Conservation (phyloP, 2,113 vertebrate species). For the Notarius lentiginosus region DNA sequence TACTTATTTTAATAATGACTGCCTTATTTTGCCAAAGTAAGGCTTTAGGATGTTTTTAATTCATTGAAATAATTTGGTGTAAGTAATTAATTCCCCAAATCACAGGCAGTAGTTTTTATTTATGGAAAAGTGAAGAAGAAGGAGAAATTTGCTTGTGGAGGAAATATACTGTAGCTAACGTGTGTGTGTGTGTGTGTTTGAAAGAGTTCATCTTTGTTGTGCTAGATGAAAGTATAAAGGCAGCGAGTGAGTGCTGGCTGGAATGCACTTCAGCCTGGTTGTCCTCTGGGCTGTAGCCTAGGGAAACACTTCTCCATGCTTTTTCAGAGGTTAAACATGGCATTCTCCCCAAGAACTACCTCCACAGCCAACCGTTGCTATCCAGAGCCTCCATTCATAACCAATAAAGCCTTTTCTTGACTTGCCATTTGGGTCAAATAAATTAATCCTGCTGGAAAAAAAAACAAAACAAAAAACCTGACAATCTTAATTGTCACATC, state of each 20-base stretch:
- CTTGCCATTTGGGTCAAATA: neutral
- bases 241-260: slow-evolving; percentile 52
- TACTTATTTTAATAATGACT: neutral
- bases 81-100: neutral
- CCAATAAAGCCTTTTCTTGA: neutral
- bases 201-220: slow-evolving; percentile 51
- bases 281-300: slow-evolving; percentile 58
- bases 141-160: neutral
- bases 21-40: neutral
- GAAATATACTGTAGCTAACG: slow-evolving; percentile 25
- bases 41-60: slow-evolving; percentile 16
- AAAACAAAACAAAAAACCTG: neutral
- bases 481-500: slow-evolving; percentile 19
- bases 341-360: slow-evolving; percentile 41
- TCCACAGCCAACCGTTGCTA: slow-evolving; percentile 21
- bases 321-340: slow-evolving; percentile 48
- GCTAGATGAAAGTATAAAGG: slow-evolving; percentile 50
- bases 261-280: slow-evolving; percentile 53
- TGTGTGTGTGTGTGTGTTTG: slow-evolving; percentile 6
- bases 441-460: neutral
- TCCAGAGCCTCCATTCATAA: slow-evolving; percentile 23
- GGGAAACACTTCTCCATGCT: slow-evolving; percentile 51
- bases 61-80: slow-evolving; percentile 1
- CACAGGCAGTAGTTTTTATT: neutral
- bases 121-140: neutral